A percentile compares a stretch with the other conserved stretches of the same genome.
Conservation (phyloP, 1,140 invertebrate genomes). For the Dendrolimus punctatus region DNA sequence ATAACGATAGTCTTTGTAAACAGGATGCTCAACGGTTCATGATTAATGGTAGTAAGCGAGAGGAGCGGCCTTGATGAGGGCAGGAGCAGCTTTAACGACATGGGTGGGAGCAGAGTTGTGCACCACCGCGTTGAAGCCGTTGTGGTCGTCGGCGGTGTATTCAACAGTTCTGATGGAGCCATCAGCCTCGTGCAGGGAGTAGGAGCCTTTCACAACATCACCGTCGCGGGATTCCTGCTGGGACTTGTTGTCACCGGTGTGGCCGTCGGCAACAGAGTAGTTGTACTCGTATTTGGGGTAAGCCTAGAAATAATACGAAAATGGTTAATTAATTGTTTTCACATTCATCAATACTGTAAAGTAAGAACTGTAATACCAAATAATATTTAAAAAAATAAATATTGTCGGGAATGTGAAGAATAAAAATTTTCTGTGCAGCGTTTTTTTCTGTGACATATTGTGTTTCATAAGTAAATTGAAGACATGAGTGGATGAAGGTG, state of each 20-base stretch:
- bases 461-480: no score
- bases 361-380: no score
- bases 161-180: conserved; percentile 16
- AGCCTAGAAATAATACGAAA: conserved; percentile 1
- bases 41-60: conserved; percentile 41
- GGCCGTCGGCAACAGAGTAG: conserved; percentile 14
- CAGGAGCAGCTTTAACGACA: neutral
- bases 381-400: no score
- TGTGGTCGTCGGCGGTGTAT: conserved; percentile 16
- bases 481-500: no score
- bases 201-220: conserved; percentile 56
- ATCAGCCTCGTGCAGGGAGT: conserved; percentile 15
- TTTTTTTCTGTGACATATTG: no score
- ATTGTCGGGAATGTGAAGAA: no score
- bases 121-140: conserved; percentile 15
- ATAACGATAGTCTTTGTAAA: conserved; percentile 18
- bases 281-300: conserved; percentile 16
- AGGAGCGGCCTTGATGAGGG: conserved; percentile 12
- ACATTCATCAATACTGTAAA: no score
- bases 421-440: no score
- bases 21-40: neutral
- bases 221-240: conserved; percentile 63
- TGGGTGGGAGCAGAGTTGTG: conserved; percentile 10
- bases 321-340: neutral
- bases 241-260: conserved; percentile 44